Evolutionary conservation across 2,113 vertebrate genomes (phyloP).

Genomic region (Philantomba maxwellii): DNA sequence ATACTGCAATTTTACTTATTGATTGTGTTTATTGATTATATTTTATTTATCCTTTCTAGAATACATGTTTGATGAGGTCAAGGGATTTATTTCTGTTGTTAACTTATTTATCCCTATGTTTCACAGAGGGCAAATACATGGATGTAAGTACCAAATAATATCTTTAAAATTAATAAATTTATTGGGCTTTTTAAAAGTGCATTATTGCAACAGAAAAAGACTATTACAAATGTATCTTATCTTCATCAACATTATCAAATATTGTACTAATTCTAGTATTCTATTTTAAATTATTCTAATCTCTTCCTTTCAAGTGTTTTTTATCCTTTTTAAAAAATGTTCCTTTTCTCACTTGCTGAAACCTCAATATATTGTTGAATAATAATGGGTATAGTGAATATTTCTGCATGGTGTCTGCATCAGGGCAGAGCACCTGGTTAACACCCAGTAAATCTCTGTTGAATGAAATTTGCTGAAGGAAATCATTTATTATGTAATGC

Average conservation of each 20-base stretch:
- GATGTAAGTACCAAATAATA: background rate
- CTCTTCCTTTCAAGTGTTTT: background rate
- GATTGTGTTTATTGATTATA: background rate
- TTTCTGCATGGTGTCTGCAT: background rate
- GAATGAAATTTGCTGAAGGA: background rate
- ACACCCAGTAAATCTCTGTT: background rate
- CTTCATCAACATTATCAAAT: background rate
- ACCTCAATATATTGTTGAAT: background rate
- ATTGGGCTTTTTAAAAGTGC: background rate
- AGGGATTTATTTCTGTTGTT: background rate
- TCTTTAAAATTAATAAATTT: background rate
- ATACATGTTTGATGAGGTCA: background rate
- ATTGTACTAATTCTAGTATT: background rate
- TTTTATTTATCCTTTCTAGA: background rate
- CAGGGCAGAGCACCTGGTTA: background rate
- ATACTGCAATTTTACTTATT: background rate
- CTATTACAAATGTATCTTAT: background rate
- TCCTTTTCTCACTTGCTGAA: background rate
- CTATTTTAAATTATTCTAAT: background rate
- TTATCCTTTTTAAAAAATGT: background rate
- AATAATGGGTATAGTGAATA: background rate
- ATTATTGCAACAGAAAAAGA: background rate
- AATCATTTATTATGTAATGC: background rate
- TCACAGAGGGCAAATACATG: background rate
- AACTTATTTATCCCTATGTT: background rate